Evolutionary conservation across 2,113 vertebrate species (phyloP).

Genomic region (Nyctibius bracteatus): DNA sequence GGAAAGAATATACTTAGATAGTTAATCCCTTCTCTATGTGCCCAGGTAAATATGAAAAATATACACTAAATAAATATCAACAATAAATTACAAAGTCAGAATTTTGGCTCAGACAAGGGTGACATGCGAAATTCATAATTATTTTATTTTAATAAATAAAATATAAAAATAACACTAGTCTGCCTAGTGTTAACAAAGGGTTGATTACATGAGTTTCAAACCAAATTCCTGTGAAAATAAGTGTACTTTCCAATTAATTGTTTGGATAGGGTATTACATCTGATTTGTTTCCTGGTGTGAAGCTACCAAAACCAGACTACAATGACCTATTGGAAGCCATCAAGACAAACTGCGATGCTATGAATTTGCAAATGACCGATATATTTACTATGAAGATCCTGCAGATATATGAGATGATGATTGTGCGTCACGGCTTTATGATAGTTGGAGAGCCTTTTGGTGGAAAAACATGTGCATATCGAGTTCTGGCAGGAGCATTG

Average conservation of each 20-base stretch:
- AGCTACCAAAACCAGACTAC: constrained; percentile 87
- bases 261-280: constrained; percentile 85
- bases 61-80: neutral
- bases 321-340: constrained; percentile 80
- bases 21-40: neutral
- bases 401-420: constrained; percentile 93
- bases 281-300: constrained; percentile 89
- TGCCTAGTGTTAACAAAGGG: neutral
- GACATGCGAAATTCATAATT: neutral
- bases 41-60: neutral
- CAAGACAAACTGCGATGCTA: constrained; percentile 75
- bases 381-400: constrained; percentile 88
- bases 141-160: neutral
- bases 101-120: neutral
- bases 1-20: neutral
- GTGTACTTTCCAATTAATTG: neutral
- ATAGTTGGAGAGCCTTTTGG: constrained; percentile 90
- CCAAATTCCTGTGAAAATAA: neutral
- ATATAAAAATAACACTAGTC: too few relatives aligned
- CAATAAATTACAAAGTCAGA: neutral
- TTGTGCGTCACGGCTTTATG: constrained; percentile 92
- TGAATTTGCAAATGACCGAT: constrained; percentile 88
- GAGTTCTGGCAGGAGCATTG: constrained; percentile 82
- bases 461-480: constrained; percentile 88
- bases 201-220: neutral